These are phyloP conservation scores for Panagrolaimus sp. DNA, from an alignment of 1,140 invertebrate species.

Conservation along the genomic window DNA sequence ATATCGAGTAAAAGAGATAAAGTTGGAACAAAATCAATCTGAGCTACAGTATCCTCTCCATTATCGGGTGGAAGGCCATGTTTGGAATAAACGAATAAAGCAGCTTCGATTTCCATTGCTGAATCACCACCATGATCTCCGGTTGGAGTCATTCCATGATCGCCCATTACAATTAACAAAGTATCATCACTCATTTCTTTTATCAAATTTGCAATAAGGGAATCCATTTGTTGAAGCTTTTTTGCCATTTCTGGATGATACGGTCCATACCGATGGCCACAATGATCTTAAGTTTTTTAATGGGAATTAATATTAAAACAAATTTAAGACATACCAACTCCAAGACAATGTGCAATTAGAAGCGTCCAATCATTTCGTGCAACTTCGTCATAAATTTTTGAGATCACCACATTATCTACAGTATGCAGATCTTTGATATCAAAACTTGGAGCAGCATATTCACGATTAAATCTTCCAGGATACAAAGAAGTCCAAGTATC, in stretches of 20 bases:
- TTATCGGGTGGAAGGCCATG: not conserved
- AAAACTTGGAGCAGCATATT: slow-evolving; percentile 83
- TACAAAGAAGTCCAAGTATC: slow-evolving; percentile 78
- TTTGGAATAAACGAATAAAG: slow-evolving; percentile 74
- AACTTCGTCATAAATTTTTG: slow-evolving; percentile 31
- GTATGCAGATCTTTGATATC: slow-evolving; percentile 94
- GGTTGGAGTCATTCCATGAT: slow-evolving; percentile 92
- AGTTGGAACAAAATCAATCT: slow-evolving; percentile 90
- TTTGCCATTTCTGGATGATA: slow-evolving; percentile 82
- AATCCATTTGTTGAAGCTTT: slow-evolving; percentile 83
- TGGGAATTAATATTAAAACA: too few relatives aligned
- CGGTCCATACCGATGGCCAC: slow-evolving; percentile 86
- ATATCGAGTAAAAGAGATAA: slow-evolving; percentile 76
- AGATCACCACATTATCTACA: slow-evolving; percentile 72
- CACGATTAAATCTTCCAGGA: slow-evolving; percentile 72
- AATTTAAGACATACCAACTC: too few relatives aligned
- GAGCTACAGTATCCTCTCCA: slow-evolving; percentile 43
- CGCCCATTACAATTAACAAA: slow-evolving; percentile 83
- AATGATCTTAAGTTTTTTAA: too few relatives aligned
- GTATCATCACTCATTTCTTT: slow-evolving; percentile 72
- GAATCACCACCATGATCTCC: slow-evolving; percentile 95
- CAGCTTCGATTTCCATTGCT: slow-evolving; percentile 75
- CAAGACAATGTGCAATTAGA: slow-evolving; percentile 83
- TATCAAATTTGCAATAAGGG: slow-evolving; percentile 70
- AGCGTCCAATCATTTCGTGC: slow-evolving; percentile 73